phyloP scores from a whole-genome alignment of 2,113 vertebrate genomes.

The Stegastes partitus region DNA sequence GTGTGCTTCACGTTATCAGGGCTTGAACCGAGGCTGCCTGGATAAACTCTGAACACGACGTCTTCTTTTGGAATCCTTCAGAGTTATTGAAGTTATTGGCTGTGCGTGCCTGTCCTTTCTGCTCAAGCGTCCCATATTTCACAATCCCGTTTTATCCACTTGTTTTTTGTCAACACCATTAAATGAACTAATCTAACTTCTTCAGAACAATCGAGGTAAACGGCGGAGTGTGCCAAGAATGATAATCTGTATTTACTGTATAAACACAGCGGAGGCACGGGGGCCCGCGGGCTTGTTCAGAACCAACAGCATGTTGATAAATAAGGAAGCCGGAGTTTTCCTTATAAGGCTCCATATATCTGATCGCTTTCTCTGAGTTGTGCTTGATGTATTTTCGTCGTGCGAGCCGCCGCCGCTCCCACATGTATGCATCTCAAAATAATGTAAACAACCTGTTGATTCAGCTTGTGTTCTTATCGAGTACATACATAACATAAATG shows the following conservation, averaged over 20 bases:
- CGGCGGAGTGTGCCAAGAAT: slow-evolving; percentile 34
- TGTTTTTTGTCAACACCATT: slow-evolving; percentile 48
- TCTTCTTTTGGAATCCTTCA: background rate
- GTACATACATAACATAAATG: background rate
- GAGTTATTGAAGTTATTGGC: slow-evolving; percentile 4
- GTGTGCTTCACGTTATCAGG: background rate
- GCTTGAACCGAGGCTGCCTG: slow-evolving; percentile 14
- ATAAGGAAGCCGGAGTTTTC: slow-evolving; percentile 20
- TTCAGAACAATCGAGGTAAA: slow-evolving; percentile 29
- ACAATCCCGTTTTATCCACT: slow-evolving; percentile 35
- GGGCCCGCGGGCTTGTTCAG: slow-evolving; percentile 31
- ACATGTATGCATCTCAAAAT: background rate
- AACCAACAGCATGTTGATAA: slow-evolving; percentile 45
- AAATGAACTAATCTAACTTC: slow-evolving; percentile 33
- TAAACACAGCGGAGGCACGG: slow-evolving; percentile 36
- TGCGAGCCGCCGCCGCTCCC: background rate
- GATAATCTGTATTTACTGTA: slow-evolving; percentile 45
- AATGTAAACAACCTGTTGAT: background rate
- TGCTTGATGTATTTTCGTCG: background rate
- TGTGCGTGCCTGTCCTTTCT: slow-evolving; percentile 7
- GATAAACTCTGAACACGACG: background rate
- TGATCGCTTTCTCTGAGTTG: slow-evolving; percentile 18
- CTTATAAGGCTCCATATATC: slow-evolving; percentile 30
- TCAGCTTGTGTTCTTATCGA: slow-evolving; percentile 17
- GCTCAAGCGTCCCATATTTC: slow-evolving; percentile 35